Evolutionary conservation across 2,113 vertebrate genomes (phyloP).

Genomic region (Clarias gariepinus): DNA sequence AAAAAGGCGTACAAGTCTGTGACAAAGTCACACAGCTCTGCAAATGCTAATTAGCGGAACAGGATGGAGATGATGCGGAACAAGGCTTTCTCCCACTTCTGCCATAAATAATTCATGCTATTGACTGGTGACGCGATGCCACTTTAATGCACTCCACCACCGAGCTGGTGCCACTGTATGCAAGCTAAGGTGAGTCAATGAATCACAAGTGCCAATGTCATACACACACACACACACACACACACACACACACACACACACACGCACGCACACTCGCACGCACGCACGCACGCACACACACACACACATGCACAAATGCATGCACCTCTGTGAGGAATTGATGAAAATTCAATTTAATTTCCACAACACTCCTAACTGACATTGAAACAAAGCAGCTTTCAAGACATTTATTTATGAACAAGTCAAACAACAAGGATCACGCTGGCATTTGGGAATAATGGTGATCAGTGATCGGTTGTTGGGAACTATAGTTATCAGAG

Average conservation of each 20-base stretch:
- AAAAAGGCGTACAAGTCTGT: slow-evolving; percentile 37
- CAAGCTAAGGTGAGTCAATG: slow-evolving; percentile 60
- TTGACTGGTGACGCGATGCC: slow-evolving; percentile 70
- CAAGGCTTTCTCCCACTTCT: slow-evolving; percentile 68
- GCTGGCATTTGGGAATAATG: not conserved
- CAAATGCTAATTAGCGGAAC: slow-evolving; percentile 69
- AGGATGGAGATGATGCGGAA: slow-evolving; percentile 71
- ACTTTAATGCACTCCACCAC: slow-evolving; percentile 66
- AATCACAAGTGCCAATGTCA: slow-evolving; percentile 62
- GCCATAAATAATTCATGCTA: slow-evolving; percentile 75
- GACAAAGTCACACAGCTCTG: slow-evolving; percentile 62
- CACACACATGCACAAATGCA: slow-evolving; percentile 38
- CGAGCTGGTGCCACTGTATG: slow-evolving; percentile 70
- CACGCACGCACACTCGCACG: slow-evolving; percentile 45
- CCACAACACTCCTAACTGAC: too few species aligned
- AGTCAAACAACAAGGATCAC: not conserved
- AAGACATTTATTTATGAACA: not conserved
- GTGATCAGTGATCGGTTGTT: not conserved
- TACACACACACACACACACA: slow-evolving; percentile 36
- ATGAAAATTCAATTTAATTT: not conserved
- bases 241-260: slow-evolving; percentile 25
- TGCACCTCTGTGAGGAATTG: not conserved
- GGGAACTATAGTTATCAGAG: not conserved
- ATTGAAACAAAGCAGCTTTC: not conserved
- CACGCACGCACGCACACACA: too few species aligned